phyloP scores from a whole-genome alignment of 2,888 invertebrate species.

The Leptinotarsa haldemani region DNA sequence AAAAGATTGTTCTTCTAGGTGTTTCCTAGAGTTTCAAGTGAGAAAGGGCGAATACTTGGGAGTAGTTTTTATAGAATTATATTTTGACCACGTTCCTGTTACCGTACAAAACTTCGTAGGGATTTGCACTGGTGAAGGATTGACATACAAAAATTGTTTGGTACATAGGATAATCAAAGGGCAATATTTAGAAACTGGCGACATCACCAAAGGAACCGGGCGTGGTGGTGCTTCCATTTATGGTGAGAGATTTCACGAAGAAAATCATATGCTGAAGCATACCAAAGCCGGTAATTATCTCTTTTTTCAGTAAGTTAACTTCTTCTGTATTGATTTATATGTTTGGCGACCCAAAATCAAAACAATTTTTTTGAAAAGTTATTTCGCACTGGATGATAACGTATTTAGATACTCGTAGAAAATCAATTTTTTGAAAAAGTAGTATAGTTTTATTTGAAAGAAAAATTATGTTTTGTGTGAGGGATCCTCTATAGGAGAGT shows the following conservation, averaged over 20 bases:
- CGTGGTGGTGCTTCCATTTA: conserved; percentile 68
- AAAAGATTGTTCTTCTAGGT: conserved; percentile 47
- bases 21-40: conserved; percentile 63
- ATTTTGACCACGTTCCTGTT: conserved; percentile 62
- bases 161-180: conserved; percentile 67
- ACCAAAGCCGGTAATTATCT: conserved; percentile 61
- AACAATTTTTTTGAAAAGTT: too few species aligned
- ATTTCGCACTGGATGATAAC: too few species aligned
- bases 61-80: conserved; percentile 62
- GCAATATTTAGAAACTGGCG: conserved; percentile 69
- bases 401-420: too few species aligned
- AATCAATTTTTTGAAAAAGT: too few species aligned
- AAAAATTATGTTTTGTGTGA: too few species aligned
- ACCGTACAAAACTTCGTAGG: conserved; percentile 64
- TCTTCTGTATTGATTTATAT: too few species aligned
- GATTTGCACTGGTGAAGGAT: conserved; percentile 56
- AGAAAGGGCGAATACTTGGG: conserved; percentile 60
- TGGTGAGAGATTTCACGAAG: conserved; percentile 65
- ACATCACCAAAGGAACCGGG: conserved; percentile 68
- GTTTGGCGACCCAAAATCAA: too few species aligned
- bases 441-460: too few species aligned
- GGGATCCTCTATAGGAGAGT: too few species aligned
- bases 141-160: conserved; percentile 59
- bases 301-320: too few species aligned
- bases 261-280: conserved; percentile 66